Evolutionary conservation across 2,888 invertebrate genomes (phyloP), one percentile per base, ranked within the genome.

Genomic region (Metellina segmentata): DNA sequence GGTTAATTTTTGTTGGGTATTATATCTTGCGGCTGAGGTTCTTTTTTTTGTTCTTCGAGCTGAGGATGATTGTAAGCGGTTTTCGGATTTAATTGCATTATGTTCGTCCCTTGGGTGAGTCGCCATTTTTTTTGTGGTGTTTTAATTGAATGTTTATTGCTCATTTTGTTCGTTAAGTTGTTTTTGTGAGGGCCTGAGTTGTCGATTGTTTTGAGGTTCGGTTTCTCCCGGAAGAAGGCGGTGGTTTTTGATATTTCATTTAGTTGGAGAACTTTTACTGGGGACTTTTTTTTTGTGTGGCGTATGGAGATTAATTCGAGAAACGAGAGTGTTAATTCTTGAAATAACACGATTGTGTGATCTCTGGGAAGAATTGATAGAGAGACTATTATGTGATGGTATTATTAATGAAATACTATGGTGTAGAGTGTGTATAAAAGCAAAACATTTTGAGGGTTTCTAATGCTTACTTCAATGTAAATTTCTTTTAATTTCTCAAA

Each of bases 1-100:
- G 91, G 82, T 78, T 86, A 77, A 86, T 91, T 82, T 87, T 75
- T 86, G 87, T 87, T 87, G 34, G 87, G 77, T 53, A 16, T 34
- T 34, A 34, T 34, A 34, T 87, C 72, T 87, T 79, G 53, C 81
- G 34, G 48, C 7, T 82, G 49, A 20, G n/a, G 74, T 20, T 61
- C 72, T 20, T 72, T 83, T 83, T 72, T 79, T 79, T 61, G 61
- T 79, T 79, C 53, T 61, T 79, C 34, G 34, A 34, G 34, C 34
- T 34, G 34, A 11, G 75, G 82, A 51, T 20, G 49, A 82, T 82
- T 72, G 72, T 82, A 70, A 19, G 20, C 52, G 49, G 49, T 49
- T 8, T 20, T 16, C 9, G 74, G 85, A 75, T 85, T 85, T 85
- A 85, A 85, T 85, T 85, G 85, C 75, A 74, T 79, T 79, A 53